Conservation (phyloP, 1,140 invertebrate genomes). For the Muscidifurax raptorellus region DNA sequence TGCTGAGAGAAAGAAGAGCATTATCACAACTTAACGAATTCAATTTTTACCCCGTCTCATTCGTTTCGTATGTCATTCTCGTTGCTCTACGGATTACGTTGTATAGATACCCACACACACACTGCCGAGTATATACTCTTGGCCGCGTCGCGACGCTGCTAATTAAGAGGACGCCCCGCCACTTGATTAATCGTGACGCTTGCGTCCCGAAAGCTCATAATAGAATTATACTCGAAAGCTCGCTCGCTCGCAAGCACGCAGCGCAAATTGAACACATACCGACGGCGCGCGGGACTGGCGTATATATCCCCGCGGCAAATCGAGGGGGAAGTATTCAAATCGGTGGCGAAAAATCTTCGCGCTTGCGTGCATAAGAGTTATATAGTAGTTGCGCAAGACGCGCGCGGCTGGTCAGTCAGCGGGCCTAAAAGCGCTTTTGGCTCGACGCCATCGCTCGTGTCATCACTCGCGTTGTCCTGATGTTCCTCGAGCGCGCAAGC, state of each 20-base stretch:
- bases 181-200: conserved; percentile 7
- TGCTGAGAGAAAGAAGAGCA: background rate
- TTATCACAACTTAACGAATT: background rate
- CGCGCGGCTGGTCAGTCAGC: conserved; percentile 1
- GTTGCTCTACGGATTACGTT: no score
- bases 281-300: background rate
- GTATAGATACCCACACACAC: no score
- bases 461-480: conserved; percentile 54
- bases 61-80: no score
- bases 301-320: background rate
- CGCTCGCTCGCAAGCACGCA: background rate
- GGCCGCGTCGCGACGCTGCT: background rate
- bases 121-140: background rate
- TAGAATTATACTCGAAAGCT: conserved; percentile 13
- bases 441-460: conserved; percentile 56
- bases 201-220: background rate
- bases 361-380: background rate
- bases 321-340: background rate
- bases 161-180: conserved; percentile 4
- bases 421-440: conserved; percentile 58
- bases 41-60: background rate
- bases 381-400: conserved; percentile 2
- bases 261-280: background rate
- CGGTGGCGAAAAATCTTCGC: background rate
- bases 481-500: conserved; percentile 10